Conservation (phyloP, 2,888 invertebrate species). For the Sialis lutaria region DNA sequence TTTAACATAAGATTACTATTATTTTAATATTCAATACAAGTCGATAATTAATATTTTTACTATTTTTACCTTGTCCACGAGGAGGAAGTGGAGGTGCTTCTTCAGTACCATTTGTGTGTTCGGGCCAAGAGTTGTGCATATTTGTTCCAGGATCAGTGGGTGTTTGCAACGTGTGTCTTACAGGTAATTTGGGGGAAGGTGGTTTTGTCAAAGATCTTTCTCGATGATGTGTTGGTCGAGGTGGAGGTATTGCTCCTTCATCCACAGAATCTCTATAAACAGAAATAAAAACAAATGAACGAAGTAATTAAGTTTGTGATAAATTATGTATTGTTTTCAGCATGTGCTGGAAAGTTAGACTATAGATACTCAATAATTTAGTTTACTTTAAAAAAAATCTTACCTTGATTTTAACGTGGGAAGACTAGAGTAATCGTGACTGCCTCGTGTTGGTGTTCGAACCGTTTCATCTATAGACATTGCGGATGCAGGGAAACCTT, state of each 20-base stretch:
- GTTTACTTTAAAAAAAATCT: conserved; percentile 2
- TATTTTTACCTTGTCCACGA: conserved; percentile 44
- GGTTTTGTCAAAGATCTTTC: conserved; percentile 33
- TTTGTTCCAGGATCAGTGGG: conserved; percentile 25
- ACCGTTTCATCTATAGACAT: conserved; percentile 17
- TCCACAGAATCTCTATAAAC: conserved; percentile 17
- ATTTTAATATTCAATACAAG: background rate
- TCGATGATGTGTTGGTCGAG: conserved; percentile 28
- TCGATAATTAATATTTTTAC: conserved; percentile 16
- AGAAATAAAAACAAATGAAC: background rate
- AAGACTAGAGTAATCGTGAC: conserved; percentile 26
- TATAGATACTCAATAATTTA: background rate
- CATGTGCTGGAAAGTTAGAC: too few relatives aligned
- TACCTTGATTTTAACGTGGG: conserved; percentile 26
- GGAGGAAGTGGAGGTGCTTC: conserved; percentile 70
- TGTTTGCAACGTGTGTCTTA: conserved; percentile 31
- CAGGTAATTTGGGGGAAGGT: conserved; percentile 30
- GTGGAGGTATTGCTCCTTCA: conserved; percentile 26
- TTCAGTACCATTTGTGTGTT: conserved; percentile 29
- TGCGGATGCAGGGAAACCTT: conserved; percentile 29
- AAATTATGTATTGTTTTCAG: too few relatives aligned
- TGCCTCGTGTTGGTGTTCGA: conserved; percentile 25
- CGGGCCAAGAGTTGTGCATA: conserved; percentile 37
- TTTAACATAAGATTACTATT: background rate
- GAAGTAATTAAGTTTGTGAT: background rate